Conservation (phyloP, 2,113 vertebrate genomes). For the Pollachius pollachius region DNA sequence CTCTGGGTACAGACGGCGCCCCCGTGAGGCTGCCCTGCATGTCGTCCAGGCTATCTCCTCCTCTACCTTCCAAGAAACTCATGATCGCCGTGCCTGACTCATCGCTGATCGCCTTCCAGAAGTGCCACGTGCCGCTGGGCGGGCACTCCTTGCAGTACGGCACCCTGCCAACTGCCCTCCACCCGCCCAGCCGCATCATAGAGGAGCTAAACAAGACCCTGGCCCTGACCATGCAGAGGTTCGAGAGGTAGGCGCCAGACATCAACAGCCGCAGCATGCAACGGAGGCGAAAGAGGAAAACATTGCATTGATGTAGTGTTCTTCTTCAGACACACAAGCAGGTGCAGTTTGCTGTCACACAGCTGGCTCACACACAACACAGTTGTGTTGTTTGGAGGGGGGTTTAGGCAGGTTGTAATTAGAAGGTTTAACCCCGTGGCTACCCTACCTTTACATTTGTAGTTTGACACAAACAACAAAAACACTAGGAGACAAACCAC, state of each 20-base stretch:
- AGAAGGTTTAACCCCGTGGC: too few relatives aligned
- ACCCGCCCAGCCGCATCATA: conserved; percentile 89
- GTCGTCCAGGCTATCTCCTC: conserved; percentile 91
- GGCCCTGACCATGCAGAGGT: conserved; percentile 96
- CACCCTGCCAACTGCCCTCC: conserved; percentile 78
- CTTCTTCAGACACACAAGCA: too few relatives aligned
- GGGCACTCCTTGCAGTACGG: conserved; percentile 86
- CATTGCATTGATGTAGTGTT: too few relatives aligned
- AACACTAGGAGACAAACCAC: too few relatives aligned
- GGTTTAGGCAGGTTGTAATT: too few relatives aligned
- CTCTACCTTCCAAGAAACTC: conserved; percentile 99
- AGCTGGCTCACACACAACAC: too few relatives aligned
- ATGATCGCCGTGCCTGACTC: conserved; percentile 92
- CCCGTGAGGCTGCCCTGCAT: conserved; percentile 91
- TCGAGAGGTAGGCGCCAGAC: conserved; percentile 85
- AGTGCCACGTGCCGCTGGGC: conserved; percentile 81
- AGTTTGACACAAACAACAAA: too few relatives aligned
- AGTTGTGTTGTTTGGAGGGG: too few relatives aligned
- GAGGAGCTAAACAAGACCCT: conserved; percentile 96
- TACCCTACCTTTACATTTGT: too few relatives aligned
- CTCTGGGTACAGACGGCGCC: conserved; percentile 77
- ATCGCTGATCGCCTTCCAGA: conserved; percentile 81
- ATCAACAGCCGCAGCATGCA: neutral
- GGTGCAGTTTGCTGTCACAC: too few relatives aligned
- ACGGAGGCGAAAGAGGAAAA: neutral